phyloP scores from a whole-genome alignment of 2,797 vertebrate genomes.

The Centroberyx gerrardi region DNA sequence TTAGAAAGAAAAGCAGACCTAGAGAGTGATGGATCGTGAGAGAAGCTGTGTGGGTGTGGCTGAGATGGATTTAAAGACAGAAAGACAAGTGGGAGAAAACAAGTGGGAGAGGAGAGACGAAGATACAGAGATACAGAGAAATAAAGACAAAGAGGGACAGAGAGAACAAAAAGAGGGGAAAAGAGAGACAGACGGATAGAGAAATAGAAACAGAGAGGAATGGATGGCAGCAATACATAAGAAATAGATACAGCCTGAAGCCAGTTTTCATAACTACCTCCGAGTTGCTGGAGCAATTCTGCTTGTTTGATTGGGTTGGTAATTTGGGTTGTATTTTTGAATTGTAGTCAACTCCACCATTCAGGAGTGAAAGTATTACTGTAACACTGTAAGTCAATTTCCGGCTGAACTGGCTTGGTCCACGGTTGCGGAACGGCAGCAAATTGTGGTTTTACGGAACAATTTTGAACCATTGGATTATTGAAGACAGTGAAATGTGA shows the following conservation, averaged over 20 bases:
- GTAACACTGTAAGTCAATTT: too few relatives aligned
- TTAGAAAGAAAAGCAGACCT: constrained; percentile 9
- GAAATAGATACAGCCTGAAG: constrained; percentile 46
- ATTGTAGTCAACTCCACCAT: not conserved
- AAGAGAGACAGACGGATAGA: constrained; percentile 48
- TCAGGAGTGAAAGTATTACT: constrained; percentile 2
- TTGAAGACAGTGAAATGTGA: not conserved
- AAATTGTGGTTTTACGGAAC: too few relatives aligned
- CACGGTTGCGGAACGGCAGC: too few relatives aligned
- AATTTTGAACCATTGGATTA: not conserved
- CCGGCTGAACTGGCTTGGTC: too few relatives aligned
- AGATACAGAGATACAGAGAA: constrained; percentile 43
- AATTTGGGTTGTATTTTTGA: constrained; percentile 19
- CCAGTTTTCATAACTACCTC: constrained; percentile 32
- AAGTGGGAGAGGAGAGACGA: constrained; percentile 59
- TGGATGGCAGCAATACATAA: constrained; percentile 39
- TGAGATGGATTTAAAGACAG: constrained; percentile 75
- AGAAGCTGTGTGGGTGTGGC: constrained; percentile 69
- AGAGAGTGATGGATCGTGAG: constrained; percentile 71
- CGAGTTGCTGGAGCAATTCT: constrained; percentile 41
- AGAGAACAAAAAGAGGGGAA: not conserved
- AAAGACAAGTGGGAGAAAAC: constrained; percentile 66
- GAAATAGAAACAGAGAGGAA: constrained; percentile 42
- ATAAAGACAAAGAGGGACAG: constrained; percentile 34
- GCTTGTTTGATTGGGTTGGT: too few relatives aligned